phyloP scores from a whole-genome alignment of 64 coral and sea anemone species.

The Pocillopora damicornis region DNA sequence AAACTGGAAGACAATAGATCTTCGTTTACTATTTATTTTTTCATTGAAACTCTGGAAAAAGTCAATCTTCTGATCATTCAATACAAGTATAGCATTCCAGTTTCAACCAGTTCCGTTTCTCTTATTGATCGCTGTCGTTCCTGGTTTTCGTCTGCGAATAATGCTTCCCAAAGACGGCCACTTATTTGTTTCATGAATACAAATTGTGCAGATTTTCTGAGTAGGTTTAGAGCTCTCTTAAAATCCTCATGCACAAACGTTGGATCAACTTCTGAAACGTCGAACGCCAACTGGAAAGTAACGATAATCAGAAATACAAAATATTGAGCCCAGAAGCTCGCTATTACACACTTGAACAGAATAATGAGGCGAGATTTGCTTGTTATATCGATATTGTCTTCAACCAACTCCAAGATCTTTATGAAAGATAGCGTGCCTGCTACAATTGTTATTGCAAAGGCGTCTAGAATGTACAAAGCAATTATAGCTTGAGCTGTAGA shows the following conservation, averaged over 20 bases:
- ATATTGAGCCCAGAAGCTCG: background rate
- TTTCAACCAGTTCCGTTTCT: background rate
- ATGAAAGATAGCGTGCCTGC: background rate
- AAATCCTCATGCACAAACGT: background rate
- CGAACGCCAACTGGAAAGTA: background rate
- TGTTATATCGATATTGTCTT: background rate
- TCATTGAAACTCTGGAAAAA: too few relatives aligned
- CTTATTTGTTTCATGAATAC: background rate
- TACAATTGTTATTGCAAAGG: background rate
- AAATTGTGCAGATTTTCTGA: background rate
- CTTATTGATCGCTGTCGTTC: background rate
- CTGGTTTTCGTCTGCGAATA: background rate
- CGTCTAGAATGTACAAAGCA: background rate
- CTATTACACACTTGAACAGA: background rate
- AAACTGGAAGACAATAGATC: too few relatives aligned
- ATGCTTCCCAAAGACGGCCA: background rate
- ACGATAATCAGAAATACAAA: background rate
- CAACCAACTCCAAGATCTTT: background rate
- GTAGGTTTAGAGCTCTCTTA: constrained; percentile 1
- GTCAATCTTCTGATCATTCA: too few relatives aligned
- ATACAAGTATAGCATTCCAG: background rate
- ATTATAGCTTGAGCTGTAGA: background rate
- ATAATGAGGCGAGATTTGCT: background rate
- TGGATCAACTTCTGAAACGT: background rate
- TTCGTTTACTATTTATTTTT: too few relatives aligned